These are phyloP conservation scores for Peromyscus attwateri DNA, from an alignment of 2,797 vertebrate genomes.

Conservation along the genomic window DNA sequence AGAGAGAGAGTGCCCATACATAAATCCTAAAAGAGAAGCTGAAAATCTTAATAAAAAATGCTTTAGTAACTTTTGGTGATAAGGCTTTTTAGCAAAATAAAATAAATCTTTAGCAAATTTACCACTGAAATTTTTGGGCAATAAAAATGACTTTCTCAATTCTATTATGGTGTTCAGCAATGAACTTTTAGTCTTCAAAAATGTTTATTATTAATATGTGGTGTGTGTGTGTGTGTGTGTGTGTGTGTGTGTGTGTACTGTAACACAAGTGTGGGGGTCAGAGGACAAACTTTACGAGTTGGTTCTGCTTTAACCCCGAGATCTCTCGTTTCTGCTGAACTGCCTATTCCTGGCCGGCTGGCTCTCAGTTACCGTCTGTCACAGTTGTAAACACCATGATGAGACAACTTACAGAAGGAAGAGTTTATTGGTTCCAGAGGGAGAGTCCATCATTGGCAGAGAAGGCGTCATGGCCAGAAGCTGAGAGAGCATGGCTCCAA, in stretches of 20 bases:
- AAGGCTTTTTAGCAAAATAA: constrained; percentile 20
- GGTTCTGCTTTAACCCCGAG: neutral
- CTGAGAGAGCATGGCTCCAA: neutral
- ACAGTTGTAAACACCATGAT: neutral
- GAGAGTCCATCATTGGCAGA: neutral
- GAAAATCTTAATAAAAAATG: constrained; percentile 9
- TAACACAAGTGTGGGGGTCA: neutral
- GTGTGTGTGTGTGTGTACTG: neutral
- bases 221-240: neutral
- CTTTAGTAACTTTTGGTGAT: constrained; percentile 8
- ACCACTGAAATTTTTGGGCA: neutral
- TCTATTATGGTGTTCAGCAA: neutral
- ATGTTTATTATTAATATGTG: too few relatives aligned
- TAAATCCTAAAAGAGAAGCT: constrained; percentile 44
- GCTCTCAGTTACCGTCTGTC: neutral
- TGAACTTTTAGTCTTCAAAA: neutral
- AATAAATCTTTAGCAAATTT: constrained; percentile 24
- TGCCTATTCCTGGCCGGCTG: neutral
- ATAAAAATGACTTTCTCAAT: neutral
- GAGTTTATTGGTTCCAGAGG: neutral
- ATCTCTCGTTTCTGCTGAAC: neutral
- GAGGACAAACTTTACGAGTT: neutral
- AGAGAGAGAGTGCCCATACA: neutral
- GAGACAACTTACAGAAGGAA: neutral
- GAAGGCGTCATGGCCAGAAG: neutral